phyloP scores from a whole-genome alignment of 1,140 invertebrate species.

The Lordiphosa stackelbergi region DNA sequence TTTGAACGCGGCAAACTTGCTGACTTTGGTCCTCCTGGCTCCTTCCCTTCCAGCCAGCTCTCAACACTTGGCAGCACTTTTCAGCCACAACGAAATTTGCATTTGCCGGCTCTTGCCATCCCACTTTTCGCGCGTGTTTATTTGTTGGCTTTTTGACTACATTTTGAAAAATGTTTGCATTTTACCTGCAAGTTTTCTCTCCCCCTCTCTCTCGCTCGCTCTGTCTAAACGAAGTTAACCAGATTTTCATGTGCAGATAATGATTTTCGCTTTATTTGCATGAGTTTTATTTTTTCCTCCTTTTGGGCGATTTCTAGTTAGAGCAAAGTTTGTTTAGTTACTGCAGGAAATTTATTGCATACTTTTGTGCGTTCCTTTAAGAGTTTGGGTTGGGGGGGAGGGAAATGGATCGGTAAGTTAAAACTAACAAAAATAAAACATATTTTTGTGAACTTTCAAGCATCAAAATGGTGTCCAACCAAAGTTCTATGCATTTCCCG shows the following conservation, averaged over 20 bases:
- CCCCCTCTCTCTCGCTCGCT: slow-evolving; percentile 1
- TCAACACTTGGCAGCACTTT: slow-evolving; percentile 52
- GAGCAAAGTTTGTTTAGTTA: slow-evolving; percentile 20
- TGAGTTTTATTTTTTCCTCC: slow-evolving; percentile 19
- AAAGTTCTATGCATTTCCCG: too few relatives aligned
- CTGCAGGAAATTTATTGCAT: slow-evolving; percentile 43
- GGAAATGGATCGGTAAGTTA: too few relatives aligned
- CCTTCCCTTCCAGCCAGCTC: background rate
- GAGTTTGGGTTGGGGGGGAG: background rate
- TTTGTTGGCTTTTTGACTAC: slow-evolving; percentile 61
- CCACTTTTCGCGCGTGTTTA: slow-evolving; percentile 35
- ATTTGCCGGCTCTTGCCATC: slow-evolving; percentile 45
- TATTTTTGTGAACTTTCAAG: background rate
- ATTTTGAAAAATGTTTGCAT: slow-evolving; percentile 61
- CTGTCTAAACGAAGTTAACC: slow-evolving; percentile 62
- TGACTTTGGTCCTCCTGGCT: slow-evolving; percentile 35
- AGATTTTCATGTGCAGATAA: slow-evolving; percentile 67
- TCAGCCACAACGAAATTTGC: slow-evolving; percentile 44
- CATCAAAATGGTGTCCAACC: too few relatives aligned
- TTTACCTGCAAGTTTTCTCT: slow-evolving; percentile 29
- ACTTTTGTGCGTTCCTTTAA: slow-evolving; percentile 22
- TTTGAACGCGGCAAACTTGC: slow-evolving; percentile 62
- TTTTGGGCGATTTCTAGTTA: slow-evolving; percentile 18
- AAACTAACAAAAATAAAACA: too few relatives aligned
- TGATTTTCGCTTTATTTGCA: slow-evolving; percentile 71